Evolutionary conservation across 2,113 vertebrate genomes (phyloP), one percentile per base, ranked within the genome.

Genomic region (Mustela lutreola): DNA sequence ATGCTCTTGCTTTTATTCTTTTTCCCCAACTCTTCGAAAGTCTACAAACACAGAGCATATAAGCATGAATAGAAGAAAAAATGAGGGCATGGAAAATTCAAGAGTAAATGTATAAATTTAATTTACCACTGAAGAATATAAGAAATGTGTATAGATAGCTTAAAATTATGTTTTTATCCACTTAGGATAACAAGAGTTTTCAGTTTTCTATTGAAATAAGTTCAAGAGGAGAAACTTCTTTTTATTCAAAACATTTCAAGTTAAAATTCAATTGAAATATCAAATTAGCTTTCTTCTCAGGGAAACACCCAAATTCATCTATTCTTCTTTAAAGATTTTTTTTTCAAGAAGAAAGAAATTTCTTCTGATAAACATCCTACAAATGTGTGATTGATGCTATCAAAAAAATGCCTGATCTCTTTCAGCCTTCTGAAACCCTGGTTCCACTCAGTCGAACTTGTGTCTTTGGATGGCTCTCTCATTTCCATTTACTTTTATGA

Each of bases 51-150:
- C 2, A 1, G 33, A 70, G 18, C 58, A 33, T 11, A 60, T 62
- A 39, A 36, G 50, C 15, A 62, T 15, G 50, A 92, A 65, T 5
- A 87, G 92, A 95, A 39, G 28, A n/a, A 12, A 18, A 71, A 79
- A 87, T 78, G 83, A 95, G 94, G 75, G 78, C 24, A 9, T 12
- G 28, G 83, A n/a, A 73, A 86, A 92, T 71, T 91, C 65, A 93
- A 81, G 58, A 95, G 36, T 7, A 88, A 97, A 88, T 56, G 80
- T 92, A 76, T 83, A 91, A 88, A 94, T 94, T 97, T 81, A 92
- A 90, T 91, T 91, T 94, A 73, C 10, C n/a, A n/a, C 71, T 26
- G 75, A 89, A 89, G 65, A 94, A 73, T 75, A 95, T 73, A n/a
- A 97, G 36, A 91, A 82, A 85, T 65, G n/a, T 95, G 39, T 67